Evolutionary conservation across 2,888 invertebrate genomes (phyloP).

Genomic region (Brachypalpus laphriformis): DNA sequence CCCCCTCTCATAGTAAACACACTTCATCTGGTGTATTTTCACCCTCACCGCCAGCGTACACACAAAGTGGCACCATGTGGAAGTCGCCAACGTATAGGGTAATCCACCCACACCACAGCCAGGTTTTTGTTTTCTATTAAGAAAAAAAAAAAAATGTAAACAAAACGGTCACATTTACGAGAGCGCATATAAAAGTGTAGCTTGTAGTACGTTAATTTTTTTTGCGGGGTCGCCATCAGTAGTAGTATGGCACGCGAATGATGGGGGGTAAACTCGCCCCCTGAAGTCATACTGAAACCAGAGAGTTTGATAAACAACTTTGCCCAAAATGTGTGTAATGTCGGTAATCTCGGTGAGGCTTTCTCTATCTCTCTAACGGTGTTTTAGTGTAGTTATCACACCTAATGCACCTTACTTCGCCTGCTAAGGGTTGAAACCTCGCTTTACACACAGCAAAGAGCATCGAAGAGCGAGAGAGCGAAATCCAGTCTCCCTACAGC

Average conservation of each 20-base stretch:
- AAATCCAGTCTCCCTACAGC: constrained; percentile 43
- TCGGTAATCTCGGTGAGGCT: constrained; percentile 34
- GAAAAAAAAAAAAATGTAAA: constrained; percentile 47
- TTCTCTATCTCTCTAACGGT: constrained; percentile 61
- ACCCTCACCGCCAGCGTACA: constrained; percentile 19
- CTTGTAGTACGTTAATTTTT: constrained; percentile 50
- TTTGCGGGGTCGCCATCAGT: constrained; percentile 39
- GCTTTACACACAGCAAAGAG: constrained; percentile 21
- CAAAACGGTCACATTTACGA: constrained; percentile 51
- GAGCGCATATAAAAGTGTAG: constrained; percentile 20
- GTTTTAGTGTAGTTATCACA: constrained; percentile 60
- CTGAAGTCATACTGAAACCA: constrained; percentile 15
- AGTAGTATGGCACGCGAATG: constrained; percentile 41
- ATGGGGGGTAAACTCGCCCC: constrained; percentile 29
- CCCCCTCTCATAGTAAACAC: constrained; percentile 52
- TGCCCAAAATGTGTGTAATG: constrained; percentile 50
- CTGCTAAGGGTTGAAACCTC: constrained; percentile 63
- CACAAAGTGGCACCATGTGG: constrained; percentile 50
- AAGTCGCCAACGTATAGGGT: constrained; percentile 16
- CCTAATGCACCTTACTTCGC: constrained; percentile 58
- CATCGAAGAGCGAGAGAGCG: constrained; percentile 68
- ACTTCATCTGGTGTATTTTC: constrained; percentile 32
- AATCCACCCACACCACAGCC: constrained; percentile 12
- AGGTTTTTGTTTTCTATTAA: constrained; percentile 33
- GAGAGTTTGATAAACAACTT: constrained; percentile 61